Evolutionary conservation across 2,888 invertebrate genomes (phyloP).

Genomic region (Imbricaverruca yamaguchii): DNA sequence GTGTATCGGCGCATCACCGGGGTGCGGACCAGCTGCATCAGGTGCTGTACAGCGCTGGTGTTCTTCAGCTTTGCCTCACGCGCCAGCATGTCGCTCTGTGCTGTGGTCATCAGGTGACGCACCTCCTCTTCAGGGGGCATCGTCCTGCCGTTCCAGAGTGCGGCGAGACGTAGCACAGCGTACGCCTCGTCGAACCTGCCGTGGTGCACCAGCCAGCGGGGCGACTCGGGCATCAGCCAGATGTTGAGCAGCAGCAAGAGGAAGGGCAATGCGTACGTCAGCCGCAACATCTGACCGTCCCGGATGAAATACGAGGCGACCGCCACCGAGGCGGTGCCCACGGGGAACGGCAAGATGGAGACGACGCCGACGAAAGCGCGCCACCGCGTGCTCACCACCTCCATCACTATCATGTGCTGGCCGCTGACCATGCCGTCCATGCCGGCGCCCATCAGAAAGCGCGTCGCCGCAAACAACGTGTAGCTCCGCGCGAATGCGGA

Average conservation of each 20-base stretch:
- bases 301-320: too few species aligned
- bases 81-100: neutral
- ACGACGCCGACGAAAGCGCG: neutral
- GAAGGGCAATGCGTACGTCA: too few species aligned
- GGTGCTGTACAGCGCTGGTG: too few species aligned
- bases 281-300: too few species aligned
- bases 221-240: too few species aligned
- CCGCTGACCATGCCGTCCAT: slow-evolving; percentile 27
- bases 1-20: too few species aligned
- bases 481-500: slow-evolving; percentile 32
- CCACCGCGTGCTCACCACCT: slow-evolving; percentile 43
- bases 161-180: neutral
- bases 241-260: too few species aligned
- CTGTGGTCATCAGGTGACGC: neutral
- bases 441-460: slow-evolving; percentile 30
- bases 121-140: neutral
- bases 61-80: too few species aligned
- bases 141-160: neutral
- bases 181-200: neutral
- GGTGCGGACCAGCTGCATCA: too few species aligned
- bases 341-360: too few species aligned
- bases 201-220: neutral
- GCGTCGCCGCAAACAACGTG: slow-evolving; percentile 31
- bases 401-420: slow-evolving; percentile 42
- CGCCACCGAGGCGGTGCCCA: too few species aligned